Evolutionary conservation across 2,113 vertebrate species (phyloP), one percentile per base, ranked within the genome.

Genomic region (Pantherophis guttatus): DNA sequence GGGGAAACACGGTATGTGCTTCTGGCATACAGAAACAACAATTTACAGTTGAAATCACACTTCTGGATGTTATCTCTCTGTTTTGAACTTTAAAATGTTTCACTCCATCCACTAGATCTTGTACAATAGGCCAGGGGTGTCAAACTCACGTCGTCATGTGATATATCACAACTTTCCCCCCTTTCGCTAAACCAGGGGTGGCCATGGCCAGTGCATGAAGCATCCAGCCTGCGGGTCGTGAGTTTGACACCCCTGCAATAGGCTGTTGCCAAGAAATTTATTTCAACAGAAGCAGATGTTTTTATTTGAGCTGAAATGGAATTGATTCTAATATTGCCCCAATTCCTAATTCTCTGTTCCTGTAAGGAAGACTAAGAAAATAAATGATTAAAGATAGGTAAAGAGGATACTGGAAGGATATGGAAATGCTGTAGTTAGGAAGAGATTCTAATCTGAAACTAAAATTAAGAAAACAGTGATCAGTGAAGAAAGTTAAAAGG

Each of bases 161-260:
- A 58, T 0, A 2, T 58, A 58, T 58, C 21, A 3, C 8, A 7
- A 23, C 21, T 58, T 58, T 58, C 17, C 15, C 21, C 7, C 7
- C 21, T 2, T 58, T 58, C 5, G 7, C 7, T 58, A 23, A 23
- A 23, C 21, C 21, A 0, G 57, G 57, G 57, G 6, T 58, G 57
- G 21, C 2, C 8, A 2, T 8, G 21, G 8, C 7, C 0, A 58
- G 2, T 0, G 2, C 21, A 7, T 58, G 57, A 23, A 2, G 6
- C 57, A 23, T 24, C 57, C 0, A 0, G 8, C 21, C 21, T 21
- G 7, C 0, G 21, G 19, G 55, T 17, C 55, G 5, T 1, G 19
- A 57, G 6, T 58, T 23, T 58, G 57, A 58, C 19, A 58, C 21
- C 57, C 21, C 21, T 58, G 57, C 21, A 58, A 23, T 58, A 65